phyloP scores from a whole-genome alignment of 2,797 vertebrate species.

The Etheostoma nigrum region DNA sequence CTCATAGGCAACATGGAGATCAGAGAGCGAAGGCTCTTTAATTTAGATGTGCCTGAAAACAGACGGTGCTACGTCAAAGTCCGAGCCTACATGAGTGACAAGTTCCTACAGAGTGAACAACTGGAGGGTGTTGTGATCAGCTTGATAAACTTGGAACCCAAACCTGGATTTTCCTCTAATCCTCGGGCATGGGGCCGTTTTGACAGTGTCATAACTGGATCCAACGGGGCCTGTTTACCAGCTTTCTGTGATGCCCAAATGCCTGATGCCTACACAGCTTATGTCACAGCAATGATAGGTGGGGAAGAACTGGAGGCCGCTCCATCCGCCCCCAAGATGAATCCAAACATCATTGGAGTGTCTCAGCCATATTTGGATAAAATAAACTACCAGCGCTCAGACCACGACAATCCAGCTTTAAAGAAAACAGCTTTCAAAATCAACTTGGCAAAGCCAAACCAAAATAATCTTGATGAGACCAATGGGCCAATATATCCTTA shows the following conservation, averaged over 20 bases:
- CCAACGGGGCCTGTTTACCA: slow-evolving; percentile 94
- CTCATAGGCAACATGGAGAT: slow-evolving; percentile 97
- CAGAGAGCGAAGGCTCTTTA: slow-evolving; percentile 94
- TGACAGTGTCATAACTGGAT: slow-evolving; percentile 94
- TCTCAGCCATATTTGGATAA: slow-evolving; percentile 93
- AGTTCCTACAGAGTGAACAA: slow-evolving; percentile 91
- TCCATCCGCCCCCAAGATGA: slow-evolving; percentile 90
- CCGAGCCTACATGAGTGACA: slow-evolving; percentile 94
- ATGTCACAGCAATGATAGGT: slow-evolving; percentile 92
- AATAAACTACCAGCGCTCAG: slow-evolving; percentile 91
- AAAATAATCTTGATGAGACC: slow-evolving; percentile 89
- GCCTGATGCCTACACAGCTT: slow-evolving; percentile 93
- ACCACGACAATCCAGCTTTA: slow-evolving; percentile 90
- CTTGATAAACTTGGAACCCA: slow-evolving; percentile 94
- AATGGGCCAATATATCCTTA: slow-evolving; percentile 95
- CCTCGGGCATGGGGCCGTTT: slow-evolving; percentile 97
- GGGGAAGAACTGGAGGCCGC: slow-evolving; percentile 96
- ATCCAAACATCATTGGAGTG: slow-evolving; percentile 90
- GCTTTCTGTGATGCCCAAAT: slow-evolving; percentile 92
- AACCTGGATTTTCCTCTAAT: slow-evolving; percentile 91
- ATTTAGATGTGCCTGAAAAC: slow-evolving; percentile 96
- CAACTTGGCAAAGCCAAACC: slow-evolving; percentile 93
- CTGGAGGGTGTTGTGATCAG: slow-evolving; percentile 93
- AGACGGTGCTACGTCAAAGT: slow-evolving; percentile 98
- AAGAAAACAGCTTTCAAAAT: slow-evolving; percentile 95